phyloP scores from a whole-genome alignment of 2,888 invertebrate genomes.

The Lochmaea capreae region DNA sequence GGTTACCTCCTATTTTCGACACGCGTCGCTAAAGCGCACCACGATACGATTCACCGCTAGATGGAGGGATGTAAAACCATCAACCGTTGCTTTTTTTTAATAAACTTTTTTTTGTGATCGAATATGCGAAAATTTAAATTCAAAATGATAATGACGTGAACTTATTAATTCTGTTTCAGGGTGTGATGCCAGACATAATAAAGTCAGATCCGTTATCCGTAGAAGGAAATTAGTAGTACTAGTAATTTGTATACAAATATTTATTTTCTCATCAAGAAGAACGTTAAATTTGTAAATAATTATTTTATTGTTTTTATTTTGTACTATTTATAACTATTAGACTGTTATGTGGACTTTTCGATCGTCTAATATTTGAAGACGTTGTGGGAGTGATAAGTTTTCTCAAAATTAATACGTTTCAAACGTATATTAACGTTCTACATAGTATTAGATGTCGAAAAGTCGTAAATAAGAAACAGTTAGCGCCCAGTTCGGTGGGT shows the following conservation, averaged over 20 bases:
- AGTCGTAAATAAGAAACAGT: conserved; percentile 1
- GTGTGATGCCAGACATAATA: conserved; percentile 58
- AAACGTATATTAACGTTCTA: background rate
- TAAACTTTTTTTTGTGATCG: too few species aligned
- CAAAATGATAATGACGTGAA: background rate
- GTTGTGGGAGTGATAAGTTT: background rate
- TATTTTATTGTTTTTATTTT: conserved; percentile 27
- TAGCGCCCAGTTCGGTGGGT: conserved; percentile 30
- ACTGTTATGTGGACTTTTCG: background rate
- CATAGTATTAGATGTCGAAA: background rate
- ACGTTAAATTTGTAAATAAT: conserved; percentile 39
- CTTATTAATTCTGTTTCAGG: conserved; percentile 48
- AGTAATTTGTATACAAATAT: conserved; percentile 34
- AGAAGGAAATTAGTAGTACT: conserved; percentile 49
- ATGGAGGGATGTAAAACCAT: too few species aligned
- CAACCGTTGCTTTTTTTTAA: too few species aligned
- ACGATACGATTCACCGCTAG: too few species aligned
- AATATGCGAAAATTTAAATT: too few species aligned
- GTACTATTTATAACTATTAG: conserved; percentile 12
- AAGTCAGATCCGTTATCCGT: conserved; percentile 57
- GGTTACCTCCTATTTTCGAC: too few species aligned
- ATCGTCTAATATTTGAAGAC: conserved; percentile 10
- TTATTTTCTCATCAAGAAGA: conserved; percentile 33
- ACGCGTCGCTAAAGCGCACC: too few species aligned
- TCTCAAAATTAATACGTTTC: background rate